These are phyloP conservation scores for Helicoverpa zea DNA, from an alignment of 1,140 invertebrate genomes.

Conservation along the genomic window DNA sequence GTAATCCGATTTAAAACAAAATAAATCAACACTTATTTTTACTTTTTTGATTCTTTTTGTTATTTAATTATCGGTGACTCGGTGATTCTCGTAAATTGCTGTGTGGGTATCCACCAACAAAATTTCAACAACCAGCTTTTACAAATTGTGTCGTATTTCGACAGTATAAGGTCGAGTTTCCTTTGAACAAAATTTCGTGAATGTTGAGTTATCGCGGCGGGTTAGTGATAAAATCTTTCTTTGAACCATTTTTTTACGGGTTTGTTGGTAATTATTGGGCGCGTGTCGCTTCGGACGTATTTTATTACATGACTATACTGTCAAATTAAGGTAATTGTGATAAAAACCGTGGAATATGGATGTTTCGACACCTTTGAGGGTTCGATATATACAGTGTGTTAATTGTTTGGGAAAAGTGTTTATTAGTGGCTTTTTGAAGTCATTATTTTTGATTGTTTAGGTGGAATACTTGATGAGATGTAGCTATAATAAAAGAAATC, in stretches of 20 bases:
- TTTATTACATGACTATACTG: conserved; percentile 59
- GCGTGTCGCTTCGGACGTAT: conserved; percentile 56
- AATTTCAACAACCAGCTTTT: conserved; percentile 11
- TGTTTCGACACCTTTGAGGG: conserved; percentile 40
- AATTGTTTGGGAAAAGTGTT: conserved; percentile 27
- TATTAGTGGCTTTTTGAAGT: neutral
- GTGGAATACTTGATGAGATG: neutral
- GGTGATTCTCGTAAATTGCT: conserved; percentile 72
- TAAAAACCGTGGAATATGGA: conserved; percentile 39
- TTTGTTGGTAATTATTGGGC: conserved; percentile 67
- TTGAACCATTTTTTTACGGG: conserved; percentile 66
- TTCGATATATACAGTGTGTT: conserved; percentile 24
- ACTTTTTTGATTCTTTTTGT: conserved; percentile 71
- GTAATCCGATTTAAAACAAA: conserved; percentile 43
- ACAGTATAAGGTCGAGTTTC: neutral
- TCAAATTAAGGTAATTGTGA: conserved; percentile 59
- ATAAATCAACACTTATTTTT: conserved; percentile 75
- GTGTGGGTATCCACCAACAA: conserved; percentile 60
- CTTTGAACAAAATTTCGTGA: conserved; percentile 21
- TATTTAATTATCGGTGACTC: conserved; percentile 81
- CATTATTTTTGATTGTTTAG: neutral
- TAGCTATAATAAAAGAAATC: neutral
- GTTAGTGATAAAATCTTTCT: conserved; percentile 67
- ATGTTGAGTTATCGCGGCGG: conserved; percentile 51
- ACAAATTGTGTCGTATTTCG: conserved; percentile 30